Evolutionary conservation across 1,140 invertebrate genomes (phyloP), one percentile per base, ranked within the genome.

Genomic region (Bemisia tabaci): DNA sequence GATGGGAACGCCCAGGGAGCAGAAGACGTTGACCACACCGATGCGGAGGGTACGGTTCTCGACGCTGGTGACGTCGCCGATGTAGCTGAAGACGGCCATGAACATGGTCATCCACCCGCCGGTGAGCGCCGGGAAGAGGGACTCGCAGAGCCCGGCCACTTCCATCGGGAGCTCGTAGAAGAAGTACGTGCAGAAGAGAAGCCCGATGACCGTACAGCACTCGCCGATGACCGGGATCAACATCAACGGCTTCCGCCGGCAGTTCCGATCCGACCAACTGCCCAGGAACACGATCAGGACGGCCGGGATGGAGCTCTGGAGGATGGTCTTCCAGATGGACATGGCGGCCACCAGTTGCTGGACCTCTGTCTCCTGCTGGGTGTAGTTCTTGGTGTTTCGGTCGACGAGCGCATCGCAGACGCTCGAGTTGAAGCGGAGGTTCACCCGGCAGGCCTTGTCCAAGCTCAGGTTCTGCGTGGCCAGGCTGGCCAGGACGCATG

Each of bases 1-100:
- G 17, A 91, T 84, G 0, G 90, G 90, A 66, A 90, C 85, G 59
- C 89, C 89, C 62, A 91, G 77, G 0, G 88, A 90, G 71, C 89
- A 85, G 72, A 90, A 90, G 5, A 91, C 81, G 76, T 90, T 94
- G 68, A 91, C 85, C 26, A 94, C 85, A 21, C 90, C 90, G 69
- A 94, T 90, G 66, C 91, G 76, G 17, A 90, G 79, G 0, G 92
- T 94, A 67, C 91, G 83, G 66, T 85, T 87, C 74, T 90, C 85
- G 64, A 88, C 82, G 5, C 85, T 86, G 0, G 91, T 92, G 11
- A 92, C 86, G 74, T 94, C 91, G 0, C 85, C 89, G 59, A 95
- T 88, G 72, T 93, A 94, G 74, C 91, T 93, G 75, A 94, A 94
- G 33, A 90, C 85, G 17, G 89, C 89, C 87, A 94, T 92, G 69